phyloP scores from a whole-genome alignment of 2,888 invertebrate species.

The Stenodema calcarata region DNA sequence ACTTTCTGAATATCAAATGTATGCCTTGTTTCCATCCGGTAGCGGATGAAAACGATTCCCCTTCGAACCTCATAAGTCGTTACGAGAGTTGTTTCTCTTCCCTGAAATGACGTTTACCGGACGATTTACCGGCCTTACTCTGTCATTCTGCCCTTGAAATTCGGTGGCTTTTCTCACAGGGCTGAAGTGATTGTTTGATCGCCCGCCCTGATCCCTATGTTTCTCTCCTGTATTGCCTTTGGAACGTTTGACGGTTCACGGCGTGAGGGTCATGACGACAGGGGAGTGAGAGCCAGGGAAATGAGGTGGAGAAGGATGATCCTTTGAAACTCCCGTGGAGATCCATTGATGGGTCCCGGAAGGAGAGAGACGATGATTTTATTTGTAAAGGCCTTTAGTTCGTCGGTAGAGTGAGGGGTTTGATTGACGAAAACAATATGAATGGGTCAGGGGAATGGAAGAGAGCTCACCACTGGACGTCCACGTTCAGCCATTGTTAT shows the following conservation, averaged over 20 bases:
- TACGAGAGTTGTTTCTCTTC: background rate
- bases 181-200: background rate
- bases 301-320: background rate
- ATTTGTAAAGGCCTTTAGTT: background rate
- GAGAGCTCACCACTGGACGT: background rate
- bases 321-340: background rate
- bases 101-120: background rate
- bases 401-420: background rate
- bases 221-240: background rate
- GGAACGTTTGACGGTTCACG: background rate
- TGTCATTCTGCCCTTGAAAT: background rate
- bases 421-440: conserved; percentile 2
- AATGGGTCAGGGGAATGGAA: background rate
- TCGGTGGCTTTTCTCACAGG: background rate
- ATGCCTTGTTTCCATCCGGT: too few species aligned
- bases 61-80: background rate
- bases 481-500: background rate
- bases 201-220: background rate
- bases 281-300: background rate
- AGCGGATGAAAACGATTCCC: background rate
- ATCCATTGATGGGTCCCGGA: background rate
- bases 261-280: background rate
- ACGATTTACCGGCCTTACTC: background rate
- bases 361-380: background rate
- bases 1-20: too few species aligned